These are phyloP conservation scores for Pseudochirops corinnae DNA, from an alignment of 2,797 vertebrate genomes.

Conservation along the genomic window DNA sequence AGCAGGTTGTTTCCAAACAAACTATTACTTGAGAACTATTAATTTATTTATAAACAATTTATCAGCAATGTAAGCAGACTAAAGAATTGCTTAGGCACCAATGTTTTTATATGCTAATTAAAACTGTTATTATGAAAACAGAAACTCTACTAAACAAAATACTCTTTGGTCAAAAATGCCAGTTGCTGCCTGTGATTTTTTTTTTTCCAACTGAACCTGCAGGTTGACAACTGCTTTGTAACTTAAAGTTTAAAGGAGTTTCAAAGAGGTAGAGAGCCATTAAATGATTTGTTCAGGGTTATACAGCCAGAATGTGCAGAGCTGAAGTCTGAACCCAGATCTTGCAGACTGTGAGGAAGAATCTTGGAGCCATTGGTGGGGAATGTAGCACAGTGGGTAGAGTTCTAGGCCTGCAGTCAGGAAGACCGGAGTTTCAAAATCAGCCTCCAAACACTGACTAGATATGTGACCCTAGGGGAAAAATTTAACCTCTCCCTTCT, in stretches of 20 bases:
- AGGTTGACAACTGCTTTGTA: neutral
- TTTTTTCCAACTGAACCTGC: neutral
- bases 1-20: neutral
- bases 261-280: neutral
- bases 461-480: neutral
- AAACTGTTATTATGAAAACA: conserved; percentile 19
- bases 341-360: neutral
- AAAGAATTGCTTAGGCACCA: neutral
- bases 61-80: neutral
- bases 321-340: neutral
- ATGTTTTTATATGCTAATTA: neutral
- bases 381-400: neutral
- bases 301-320: neutral
- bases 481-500: neutral
- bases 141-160: conserved; percentile 36
- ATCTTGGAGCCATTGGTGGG: neutral
- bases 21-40: conserved; percentile 13
- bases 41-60: conserved; percentile 13
- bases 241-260: neutral
- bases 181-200: conserved; percentile 8
- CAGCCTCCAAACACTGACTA: neutral
- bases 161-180: neutral
- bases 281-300: neutral
- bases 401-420: neutral
- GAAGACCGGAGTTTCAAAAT: neutral